These are phyloP conservation scores for Pachymerium ferrugineum DNA, from an alignment of 2,888 invertebrate species.

Conservation along the genomic window DNA sequence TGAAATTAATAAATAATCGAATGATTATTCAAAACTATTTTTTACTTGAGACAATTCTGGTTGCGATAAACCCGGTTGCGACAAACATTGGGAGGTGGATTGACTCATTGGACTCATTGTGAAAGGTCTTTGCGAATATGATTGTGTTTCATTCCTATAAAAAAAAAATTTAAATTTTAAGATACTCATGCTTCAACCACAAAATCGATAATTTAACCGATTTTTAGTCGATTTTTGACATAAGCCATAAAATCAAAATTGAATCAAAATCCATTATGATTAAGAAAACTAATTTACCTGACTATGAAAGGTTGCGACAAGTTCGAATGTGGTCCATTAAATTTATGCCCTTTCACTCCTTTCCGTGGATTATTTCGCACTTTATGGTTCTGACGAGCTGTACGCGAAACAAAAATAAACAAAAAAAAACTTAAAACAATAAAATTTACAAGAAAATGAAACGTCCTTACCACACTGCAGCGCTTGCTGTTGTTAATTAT, in stretches of 20 bases:
- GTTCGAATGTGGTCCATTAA: slow-evolving; percentile 41
- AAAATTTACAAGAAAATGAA: neutral
- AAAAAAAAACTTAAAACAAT: neutral
- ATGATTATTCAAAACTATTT: slow-evolving; percentile 34
- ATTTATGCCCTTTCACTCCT: slow-evolving; percentile 34
- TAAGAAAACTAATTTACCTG: no score
- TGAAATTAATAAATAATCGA: neutral
- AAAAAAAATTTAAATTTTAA: no score
- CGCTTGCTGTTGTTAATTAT: slow-evolving; percentile 64
- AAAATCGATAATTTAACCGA: no score
- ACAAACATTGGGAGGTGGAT: slow-evolving; percentile 57
- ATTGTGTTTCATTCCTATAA: slow-evolving; percentile 37
- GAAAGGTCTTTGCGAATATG: slow-evolving; percentile 42
- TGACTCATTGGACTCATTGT: slow-evolving; percentile 52
- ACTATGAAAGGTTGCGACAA: slow-evolving; percentile 44
- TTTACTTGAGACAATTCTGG: slow-evolving; percentile 58
- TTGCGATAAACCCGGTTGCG: slow-evolving; percentile 62
- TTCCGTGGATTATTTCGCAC: slow-evolving; percentile 40
- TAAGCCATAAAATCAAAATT: no score
- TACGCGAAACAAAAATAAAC: neutral
- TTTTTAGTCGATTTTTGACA: no score
- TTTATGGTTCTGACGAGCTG: slow-evolving; percentile 44
- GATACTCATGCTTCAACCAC: no score
- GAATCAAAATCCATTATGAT: no score
- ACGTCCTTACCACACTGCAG: slow-evolving; percentile 45